These are phyloP conservation scores for Drosophila insularis DNA, from an alignment of 1,140 invertebrate genomes.

Conservation along the genomic window DNA sequence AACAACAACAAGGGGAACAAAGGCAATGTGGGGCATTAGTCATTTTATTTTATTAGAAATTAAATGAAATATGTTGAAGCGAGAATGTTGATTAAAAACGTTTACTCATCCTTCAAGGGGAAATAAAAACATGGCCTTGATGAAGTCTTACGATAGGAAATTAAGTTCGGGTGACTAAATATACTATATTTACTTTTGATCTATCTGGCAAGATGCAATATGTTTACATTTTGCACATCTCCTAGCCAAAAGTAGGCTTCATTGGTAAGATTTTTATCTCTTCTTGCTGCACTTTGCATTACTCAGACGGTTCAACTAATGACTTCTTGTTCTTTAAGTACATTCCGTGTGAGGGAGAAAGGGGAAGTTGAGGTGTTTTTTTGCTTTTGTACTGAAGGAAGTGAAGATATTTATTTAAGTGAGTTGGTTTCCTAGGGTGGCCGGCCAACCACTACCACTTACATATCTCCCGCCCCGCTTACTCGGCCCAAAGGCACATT, in stretches of 20 bases:
- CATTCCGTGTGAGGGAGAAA: not conserved
- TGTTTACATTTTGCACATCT: too few relatives aligned
- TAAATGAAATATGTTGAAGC: too few relatives aligned
- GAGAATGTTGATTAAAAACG: too few relatives aligned
- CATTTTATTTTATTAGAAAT: not conserved
- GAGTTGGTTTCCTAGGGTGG: conserved; percentile 23
- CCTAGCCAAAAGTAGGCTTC: not conserved
- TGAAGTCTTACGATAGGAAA: too few relatives aligned
- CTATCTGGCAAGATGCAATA: too few relatives aligned
- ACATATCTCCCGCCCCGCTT: not conserved
- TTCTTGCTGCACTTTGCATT: not conserved
- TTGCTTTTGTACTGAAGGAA: not conserved
- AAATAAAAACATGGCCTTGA: too few relatives aligned
- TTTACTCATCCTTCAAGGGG: too few relatives aligned
- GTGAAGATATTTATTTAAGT: conserved; percentile 8
- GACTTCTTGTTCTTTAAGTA: not conserved
- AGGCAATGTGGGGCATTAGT: not conserved
- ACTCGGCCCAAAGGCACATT: conserved; percentile 12
- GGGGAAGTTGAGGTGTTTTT: not conserved
- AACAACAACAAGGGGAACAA: not conserved
- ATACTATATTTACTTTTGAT: too few relatives aligned
- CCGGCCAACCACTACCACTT: not conserved
- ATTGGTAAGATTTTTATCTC: not conserved
- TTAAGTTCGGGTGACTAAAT: too few relatives aligned
- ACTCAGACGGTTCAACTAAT: not conserved